phyloP scores from a whole-genome alignment of 2,888 invertebrate genomes.

The Aphodius sticticus region DNA sequence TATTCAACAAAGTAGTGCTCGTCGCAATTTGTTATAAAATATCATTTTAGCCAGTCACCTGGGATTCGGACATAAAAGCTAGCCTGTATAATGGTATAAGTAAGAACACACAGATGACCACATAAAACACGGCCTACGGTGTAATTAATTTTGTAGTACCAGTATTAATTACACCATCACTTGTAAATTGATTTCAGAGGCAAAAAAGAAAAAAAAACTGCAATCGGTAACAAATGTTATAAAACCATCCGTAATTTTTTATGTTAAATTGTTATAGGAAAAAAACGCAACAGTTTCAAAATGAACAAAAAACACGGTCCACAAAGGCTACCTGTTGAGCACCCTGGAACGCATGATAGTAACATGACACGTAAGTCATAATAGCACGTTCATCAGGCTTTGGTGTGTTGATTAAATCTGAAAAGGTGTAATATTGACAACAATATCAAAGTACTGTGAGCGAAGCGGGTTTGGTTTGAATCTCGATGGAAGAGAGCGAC shows the following conservation, averaged over 20 bases:
- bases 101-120: slow-evolving; percentile 10
- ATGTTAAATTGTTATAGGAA: slow-evolving; percentile 16
- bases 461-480: not conserved
- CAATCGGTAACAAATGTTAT: slow-evolving; percentile 6
- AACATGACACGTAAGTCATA: slow-evolving; percentile 99
- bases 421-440: slow-evolving; percentile 45
- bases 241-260: not conserved
- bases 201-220: slow-evolving; percentile 8
- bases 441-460: not conserved
- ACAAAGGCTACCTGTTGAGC: slow-evolving; percentile 85
- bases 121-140: not conserved
- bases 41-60: too few species aligned
- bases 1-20: too few species aligned
- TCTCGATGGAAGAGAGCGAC: not conserved
- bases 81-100: too few species aligned
- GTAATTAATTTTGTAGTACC: not conserved
- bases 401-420: slow-evolving; percentile 99
- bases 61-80: too few species aligned
- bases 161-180: not conserved
- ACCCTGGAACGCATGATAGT: slow-evolving; percentile 99
- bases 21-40: too few species aligned
- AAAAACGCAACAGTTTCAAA: slow-evolving; percentile 38
- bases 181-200: not conserved
- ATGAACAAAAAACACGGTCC: slow-evolving; percentile 44
- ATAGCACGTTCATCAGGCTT: slow-evolving; percentile 99